Conservation (phyloP, 2,888 invertebrate genomes). For the Phengaris arion region DNA sequence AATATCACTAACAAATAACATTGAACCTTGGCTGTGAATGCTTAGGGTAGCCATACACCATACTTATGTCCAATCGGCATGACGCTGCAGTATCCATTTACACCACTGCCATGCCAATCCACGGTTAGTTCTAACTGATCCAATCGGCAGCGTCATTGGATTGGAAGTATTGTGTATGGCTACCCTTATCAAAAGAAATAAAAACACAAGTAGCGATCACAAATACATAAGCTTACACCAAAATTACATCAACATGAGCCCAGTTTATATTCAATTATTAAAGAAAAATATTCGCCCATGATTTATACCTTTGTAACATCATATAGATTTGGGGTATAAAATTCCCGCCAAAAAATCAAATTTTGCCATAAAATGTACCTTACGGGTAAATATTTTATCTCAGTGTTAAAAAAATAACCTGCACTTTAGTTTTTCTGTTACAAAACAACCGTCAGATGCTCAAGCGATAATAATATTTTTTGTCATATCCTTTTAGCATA, state of each 20-base stretch:
- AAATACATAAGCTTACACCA: neutral
- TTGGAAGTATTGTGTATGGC: too few species aligned
- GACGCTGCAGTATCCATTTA: too few species aligned
- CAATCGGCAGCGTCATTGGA: too few species aligned
- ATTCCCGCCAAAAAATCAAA: neutral
- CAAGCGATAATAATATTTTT: neutral
- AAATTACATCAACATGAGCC: neutral
- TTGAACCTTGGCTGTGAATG: slow-evolving; percentile 2
- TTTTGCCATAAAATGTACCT: neutral
- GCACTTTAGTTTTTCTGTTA: neutral
- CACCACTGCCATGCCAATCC: too few species aligned
- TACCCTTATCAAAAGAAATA: neutral
- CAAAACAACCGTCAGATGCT: neutral
- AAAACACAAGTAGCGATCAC: neutral
- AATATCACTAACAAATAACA: slow-evolving; percentile 12
- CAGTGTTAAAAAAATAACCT: neutral
- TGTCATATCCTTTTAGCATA: neutral
- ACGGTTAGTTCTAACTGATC: too few species aligned
- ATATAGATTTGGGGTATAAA: neutral
- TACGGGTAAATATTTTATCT: neutral
- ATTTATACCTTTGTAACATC: neutral
- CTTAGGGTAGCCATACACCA: neutral
- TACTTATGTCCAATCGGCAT: too few species aligned
- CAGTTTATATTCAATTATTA: neutral
- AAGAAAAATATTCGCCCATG: neutral